Percentiles rank a stretch among this genome's conserved stretches.
Conservation (phyloP, 2,888 invertebrate species). For the Macroteleia sp. region DNA sequence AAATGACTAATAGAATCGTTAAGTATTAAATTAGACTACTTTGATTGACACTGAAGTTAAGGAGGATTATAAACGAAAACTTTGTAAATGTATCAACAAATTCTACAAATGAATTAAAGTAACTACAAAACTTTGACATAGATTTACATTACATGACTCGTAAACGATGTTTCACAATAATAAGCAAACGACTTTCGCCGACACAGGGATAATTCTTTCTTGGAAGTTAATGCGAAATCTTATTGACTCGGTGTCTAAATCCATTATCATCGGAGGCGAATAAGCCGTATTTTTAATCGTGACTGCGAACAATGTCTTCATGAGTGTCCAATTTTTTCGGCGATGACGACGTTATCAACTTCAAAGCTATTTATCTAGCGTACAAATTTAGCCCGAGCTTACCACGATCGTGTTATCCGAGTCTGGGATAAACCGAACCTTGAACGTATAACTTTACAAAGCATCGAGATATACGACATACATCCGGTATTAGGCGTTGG, state of each 20-base stretch:
- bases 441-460: slow-evolving; percentile 49
- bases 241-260: slow-evolving; percentile 2
- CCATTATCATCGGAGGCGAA: background rate
- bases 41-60: slow-evolving; percentile 63
- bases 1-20: slow-evolving; percentile 70
- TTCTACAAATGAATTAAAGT: slow-evolving; percentile 29
- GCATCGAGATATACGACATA: slow-evolving; percentile 44
- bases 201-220: background rate
- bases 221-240: slow-evolving; percentile 1
- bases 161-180: background rate
- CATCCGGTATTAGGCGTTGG: slow-evolving; percentile 54
- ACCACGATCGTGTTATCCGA: slow-evolving; percentile 23
- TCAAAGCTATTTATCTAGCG: slow-evolving; percentile 37
- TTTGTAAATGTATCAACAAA: slow-evolving; percentile 28
- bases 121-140: background rate
- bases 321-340: slow-evolving; percentile 23
- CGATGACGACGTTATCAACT: slow-evolving; percentile 39
- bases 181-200: background rate
- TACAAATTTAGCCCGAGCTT: slow-evolving; percentile 30
- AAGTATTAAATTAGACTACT: slow-evolving; percentile 76
- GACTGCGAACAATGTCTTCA: slow-evolving; percentile 4
- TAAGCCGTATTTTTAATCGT: slow-evolving; percentile 25
- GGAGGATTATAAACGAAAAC: slow-evolving; percentile 17
- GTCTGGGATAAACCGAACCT: slow-evolving; percentile 33
- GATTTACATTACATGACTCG: slow-evolving; percentile 14